Evolutionary conservation across 2,113 vertebrate genomes (phyloP).

Genomic region (Larimichthys polyactis): DNA sequence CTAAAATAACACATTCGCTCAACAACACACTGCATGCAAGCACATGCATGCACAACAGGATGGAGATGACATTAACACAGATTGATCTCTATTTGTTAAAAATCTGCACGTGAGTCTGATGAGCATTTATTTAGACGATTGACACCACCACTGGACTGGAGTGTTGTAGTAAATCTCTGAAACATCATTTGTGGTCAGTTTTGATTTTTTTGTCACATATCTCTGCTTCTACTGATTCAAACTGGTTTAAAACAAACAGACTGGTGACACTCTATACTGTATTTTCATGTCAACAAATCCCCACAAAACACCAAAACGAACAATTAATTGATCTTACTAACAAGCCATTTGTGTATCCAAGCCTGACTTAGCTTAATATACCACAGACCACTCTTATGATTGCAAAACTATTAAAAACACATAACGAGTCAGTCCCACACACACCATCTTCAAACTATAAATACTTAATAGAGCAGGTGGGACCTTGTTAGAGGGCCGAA

Average conservation of each 20-base stretch:
- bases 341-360: neutral
- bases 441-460: neutral
- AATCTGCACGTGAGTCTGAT: too few species aligned
- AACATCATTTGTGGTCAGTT: neutral
- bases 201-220: neutral
- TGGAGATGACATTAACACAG: too few species aligned
- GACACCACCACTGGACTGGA: neutral
- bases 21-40: too few species aligned
- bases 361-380: neutral
- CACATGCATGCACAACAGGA: too few species aligned
- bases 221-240: neutral
- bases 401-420: slow-evolving; percentile 1
- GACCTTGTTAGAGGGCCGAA: neutral
- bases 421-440: slow-evolving; percentile 12
- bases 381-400: neutral
- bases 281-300: neutral
- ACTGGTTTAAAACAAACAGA: neutral
- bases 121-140: neutral
- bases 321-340: neutral
- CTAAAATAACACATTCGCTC: too few species aligned
- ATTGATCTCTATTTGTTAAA: too few species aligned
- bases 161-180: neutral
- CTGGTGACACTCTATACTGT: neutral
- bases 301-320: neutral
- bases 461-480: neutral